Evolutionary conservation across 1,140 invertebrate species (phyloP).

Genomic region (Saccostrea echinata): DNA sequence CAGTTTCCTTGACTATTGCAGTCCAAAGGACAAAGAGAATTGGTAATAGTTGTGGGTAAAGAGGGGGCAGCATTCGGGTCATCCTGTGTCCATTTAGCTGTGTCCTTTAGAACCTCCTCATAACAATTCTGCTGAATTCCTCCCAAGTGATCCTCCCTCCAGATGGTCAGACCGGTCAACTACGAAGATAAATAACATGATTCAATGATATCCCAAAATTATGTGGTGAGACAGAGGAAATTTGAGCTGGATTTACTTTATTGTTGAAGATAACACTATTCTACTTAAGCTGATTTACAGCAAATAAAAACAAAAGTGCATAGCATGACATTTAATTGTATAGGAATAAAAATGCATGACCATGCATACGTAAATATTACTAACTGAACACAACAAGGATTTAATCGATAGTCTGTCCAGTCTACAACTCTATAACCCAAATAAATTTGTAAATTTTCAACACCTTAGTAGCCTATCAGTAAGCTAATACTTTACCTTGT

Average conservation of each 20-base stretch:
- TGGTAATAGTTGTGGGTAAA: slow-evolving; percentile 31
- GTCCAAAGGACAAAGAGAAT: slow-evolving; percentile 55
- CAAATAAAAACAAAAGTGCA: too few species aligned
- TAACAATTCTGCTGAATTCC: slow-evolving; percentile 57
- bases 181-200: slow-evolving; percentile 5
- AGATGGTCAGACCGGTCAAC: slow-evolving; percentile 51
- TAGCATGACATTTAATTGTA: too few species aligned
- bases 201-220: too few species aligned
- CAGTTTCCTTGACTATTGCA: slow-evolving; percentile 59
- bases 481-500: slow-evolving; percentile 39
- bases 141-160: slow-evolving; percentile 47
- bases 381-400: neutral
- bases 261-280: too few species aligned
- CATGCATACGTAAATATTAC: too few species aligned
- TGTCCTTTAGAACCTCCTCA: slow-evolving; percentile 44
- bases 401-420: neutral
- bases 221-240: too few species aligned
- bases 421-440: neutral
- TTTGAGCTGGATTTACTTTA: too few species aligned
- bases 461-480: too few species aligned
- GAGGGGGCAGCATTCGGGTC: slow-evolving; percentile 28
- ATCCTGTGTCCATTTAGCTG: slow-evolving; percentile 55
- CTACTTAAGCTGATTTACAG: too few species aligned
- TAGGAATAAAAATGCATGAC: too few species aligned
- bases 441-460: neutral